Percentiles rank a stretch among this genome's conserved stretches.
Conservation (phyloP, 2,797 vertebrate genomes). For the Alfaro cultratus region DNA sequence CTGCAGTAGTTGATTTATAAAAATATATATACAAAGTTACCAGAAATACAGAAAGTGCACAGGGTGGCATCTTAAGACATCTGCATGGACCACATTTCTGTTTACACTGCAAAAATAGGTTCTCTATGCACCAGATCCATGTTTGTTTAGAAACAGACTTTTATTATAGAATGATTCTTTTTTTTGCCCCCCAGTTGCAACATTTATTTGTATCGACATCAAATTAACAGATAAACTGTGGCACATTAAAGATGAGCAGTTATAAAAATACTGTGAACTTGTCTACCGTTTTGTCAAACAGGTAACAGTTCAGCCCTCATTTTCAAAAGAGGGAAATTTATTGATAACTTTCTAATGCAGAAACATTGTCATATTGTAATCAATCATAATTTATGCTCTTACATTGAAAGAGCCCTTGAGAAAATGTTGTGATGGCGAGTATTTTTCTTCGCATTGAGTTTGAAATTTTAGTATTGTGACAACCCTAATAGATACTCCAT, state of each 20-base stretch:
- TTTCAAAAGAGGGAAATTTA: neutral
- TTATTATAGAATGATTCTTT: neutral
- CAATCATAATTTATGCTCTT: neutral
- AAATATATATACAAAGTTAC: neutral
- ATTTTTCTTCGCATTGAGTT: neutral
- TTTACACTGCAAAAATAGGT: neutral
- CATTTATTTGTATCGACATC: neutral
- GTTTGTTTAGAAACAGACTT: neutral
- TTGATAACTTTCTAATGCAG: no score
- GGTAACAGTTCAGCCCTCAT: neutral
- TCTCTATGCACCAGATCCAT: neutral
- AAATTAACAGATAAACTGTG: neutral
- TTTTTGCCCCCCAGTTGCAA: neutral
- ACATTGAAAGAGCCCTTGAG: neutral
- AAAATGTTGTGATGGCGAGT: neutral
- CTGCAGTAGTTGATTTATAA: neutral
- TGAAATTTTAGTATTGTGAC: neutral
- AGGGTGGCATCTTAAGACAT: neutral
- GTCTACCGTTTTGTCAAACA: neutral
- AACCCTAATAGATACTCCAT: neutral
- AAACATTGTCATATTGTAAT: neutral
- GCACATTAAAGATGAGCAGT: neutral
- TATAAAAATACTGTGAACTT: neutral
- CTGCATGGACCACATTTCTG: neutral
- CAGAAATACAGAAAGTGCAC: neutral